Evolutionary conservation across 2,888 invertebrate species (phyloP).

Genomic region (Archips xylosteana): DNA sequence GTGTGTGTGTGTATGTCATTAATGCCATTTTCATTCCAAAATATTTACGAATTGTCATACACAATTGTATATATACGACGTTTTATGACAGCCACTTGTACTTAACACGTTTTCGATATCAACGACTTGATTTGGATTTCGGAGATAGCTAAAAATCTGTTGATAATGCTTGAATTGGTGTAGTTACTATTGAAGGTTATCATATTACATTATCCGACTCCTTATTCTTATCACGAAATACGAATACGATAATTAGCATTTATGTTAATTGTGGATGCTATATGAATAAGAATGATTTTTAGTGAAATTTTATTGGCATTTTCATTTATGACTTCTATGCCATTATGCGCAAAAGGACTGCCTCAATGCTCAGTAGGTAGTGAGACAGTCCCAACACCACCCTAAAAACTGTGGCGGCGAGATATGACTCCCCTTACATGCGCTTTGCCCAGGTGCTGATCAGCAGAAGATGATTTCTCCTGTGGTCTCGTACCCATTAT

Average conservation of each 20-base stretch:
- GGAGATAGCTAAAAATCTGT: background rate
- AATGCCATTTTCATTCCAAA: background rate
- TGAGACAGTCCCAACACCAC: no score
- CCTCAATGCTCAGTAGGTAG: no score
- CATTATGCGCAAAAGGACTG: no score
- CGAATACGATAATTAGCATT: background rate
- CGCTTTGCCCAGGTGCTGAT: no score
- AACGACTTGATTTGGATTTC: background rate
- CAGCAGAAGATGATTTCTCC: no score
- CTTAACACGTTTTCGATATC: background rate
- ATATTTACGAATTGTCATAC: background rate
- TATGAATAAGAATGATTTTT: no score
- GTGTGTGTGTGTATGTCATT: no score
- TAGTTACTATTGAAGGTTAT: constrained; percentile 14
- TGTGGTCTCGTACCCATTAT: no score
- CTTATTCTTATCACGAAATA: background rate
- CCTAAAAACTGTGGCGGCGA: no score
- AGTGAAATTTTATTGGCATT: no score
- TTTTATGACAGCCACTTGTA: constrained; percentile 4
- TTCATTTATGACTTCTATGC: no score
- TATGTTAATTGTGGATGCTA: background rate
- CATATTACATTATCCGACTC: background rate
- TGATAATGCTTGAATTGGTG: background rate
- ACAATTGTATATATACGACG: background rate
- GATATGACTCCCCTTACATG: no score